A percentile compares a stretch with the other conserved stretches of the same genome.
These are phyloP conservation scores for Psix sp. DNA, from an alignment of 1,140 invertebrate species.

Conservation along the genomic window DNA sequence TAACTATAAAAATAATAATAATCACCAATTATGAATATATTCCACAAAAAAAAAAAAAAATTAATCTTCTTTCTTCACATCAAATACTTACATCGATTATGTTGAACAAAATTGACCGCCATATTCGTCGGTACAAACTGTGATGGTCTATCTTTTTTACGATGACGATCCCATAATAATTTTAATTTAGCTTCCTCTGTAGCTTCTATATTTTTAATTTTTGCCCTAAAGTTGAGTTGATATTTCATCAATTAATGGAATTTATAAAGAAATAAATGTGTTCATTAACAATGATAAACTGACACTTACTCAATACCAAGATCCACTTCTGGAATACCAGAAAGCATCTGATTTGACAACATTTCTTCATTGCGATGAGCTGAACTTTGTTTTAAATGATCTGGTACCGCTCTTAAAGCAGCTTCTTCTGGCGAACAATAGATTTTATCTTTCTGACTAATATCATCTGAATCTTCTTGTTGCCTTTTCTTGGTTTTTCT, in stretches of 20 bases:
- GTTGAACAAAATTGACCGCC: conserved; percentile 98
- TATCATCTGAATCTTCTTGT: conserved; percentile 70
- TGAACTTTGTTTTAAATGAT: conserved; percentile 89
- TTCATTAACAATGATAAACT: too few species aligned
- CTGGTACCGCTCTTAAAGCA: conserved; percentile 89
- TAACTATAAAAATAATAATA: conserved; percentile 80
- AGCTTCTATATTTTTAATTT: conserved; percentile 98
- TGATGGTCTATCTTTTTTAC: conserved; percentile 95
- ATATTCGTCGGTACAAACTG: conserved; percentile 98
- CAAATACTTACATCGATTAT: conserved; percentile 90
- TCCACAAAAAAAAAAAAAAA: too few species aligned
- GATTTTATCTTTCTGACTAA: conserved; percentile 73
- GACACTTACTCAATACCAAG: conserved; percentile 97
- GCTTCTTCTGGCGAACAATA: conserved; percentile 92
- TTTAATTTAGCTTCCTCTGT: conserved; percentile 98
- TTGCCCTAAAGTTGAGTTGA: conserved; percentile 81
- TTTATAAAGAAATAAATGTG: too few species aligned
- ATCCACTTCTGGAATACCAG: conserved; percentile 99
- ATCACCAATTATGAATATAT: too few species aligned
- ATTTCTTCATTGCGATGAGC: conserved; percentile 95
- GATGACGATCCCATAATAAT: conserved; percentile 90
- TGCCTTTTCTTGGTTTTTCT: conserved; percentile 83
- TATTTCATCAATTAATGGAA: conserved; percentile 29
- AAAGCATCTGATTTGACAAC: conserved; percentile 99
- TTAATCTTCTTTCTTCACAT: conserved; percentile 20